Evolutionary conservation across 2,888 invertebrate genomes (phyloP), one percentile per base, ranked within the genome.

Genomic region (Dryobota labecula): DNA sequence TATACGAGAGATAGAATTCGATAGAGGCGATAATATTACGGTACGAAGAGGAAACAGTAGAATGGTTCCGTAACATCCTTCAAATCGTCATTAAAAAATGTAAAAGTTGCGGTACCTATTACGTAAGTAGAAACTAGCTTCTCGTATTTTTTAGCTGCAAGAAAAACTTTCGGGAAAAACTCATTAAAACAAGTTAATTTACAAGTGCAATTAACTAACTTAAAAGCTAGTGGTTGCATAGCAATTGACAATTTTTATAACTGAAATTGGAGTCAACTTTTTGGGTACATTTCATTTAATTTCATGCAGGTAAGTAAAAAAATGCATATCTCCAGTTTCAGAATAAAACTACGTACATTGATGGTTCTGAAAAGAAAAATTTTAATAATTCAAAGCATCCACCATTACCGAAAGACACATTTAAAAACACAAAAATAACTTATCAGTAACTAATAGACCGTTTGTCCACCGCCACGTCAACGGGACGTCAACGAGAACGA

Each of bases 121-220:
- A n/a, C 11, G 13, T 41, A 24, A 13, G 18, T 69, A 54, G 0
- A 73, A 47, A 11, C 33, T 13, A 3, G 20, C 4, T 0, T 36
- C 2, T 1, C 2, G n/a, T n/a, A n/a, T 18, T 45, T 24, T 41
- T 38, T 30, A 1, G 20, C 9, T 18, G 27, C n/a, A 9, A 9
- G 30, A n/a, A 18, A 15, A 66, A 76, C 38, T 72, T 72, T 56
- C 11, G 33, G 8, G 24, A 43, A 30, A 68, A 73, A 15, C 69
- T 76, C 27, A n/a, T 68, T 76, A 54, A 36, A 73, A 69, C 72
- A 33, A 72, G 18, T 38, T 41, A 67, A 36, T 72, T 75, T 66
- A 75, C 11, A 75, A 75, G 13, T 56, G 41, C 54, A 47, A 69
- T 69, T 56, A 56, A 30, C 4, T 45, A 47, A 33, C 15, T 69